Base-by-base conservation (phyloP, 2,888 invertebrate species). In the Helleia helle region DNA sequence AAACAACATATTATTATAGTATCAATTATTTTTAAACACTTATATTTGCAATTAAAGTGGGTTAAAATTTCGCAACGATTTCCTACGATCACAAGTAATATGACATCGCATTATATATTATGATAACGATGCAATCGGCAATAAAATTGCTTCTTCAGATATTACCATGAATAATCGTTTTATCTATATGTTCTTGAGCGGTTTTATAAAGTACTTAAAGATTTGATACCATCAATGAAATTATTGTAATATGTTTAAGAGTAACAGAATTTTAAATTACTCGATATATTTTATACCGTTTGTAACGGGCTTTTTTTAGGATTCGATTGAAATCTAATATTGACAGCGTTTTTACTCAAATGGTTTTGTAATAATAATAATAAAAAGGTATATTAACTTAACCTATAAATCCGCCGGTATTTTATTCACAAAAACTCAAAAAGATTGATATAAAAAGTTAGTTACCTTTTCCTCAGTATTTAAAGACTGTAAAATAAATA, bases 41-140 rank as follows among this genome's bases (percentile, higher is more conserved):
- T 29, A 1, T n/a, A 13, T 28, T 8, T 8, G 14, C 7, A 14
- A 8, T 1, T 14, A 29, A 29, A n/a, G n/a, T n/a, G n/a, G n/a
- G 31, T 31, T 17, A 31, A 11, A 15, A 11, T 31, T 31, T 18
- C 6, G 31, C 31, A 31, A 31, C 7, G 9, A 11, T 11, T 17
- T 31, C 7, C 4, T 11, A 11, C n/a, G 9, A 6, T n/a, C 6
- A 12, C n/a, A n/a, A n/a, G n/a, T n/a, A n/a, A n/a, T n/a, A 11
- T 22, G 34, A 22, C 34, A 22, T 12, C 31, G 31, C 31, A 12
- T 22, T 7, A 34, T 34, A 34, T 34, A n/a, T n/a, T n/a, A 11
- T 17, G 22, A 34, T 34, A 18, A 26, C 26, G 2, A 9, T 9
- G 26, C 26, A 26, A 11, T 26, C 9, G 2, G 11, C 11, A n/a